Conservation (phyloP, 2,113 vertebrate species). For the Alligator mississippiensis region DNA sequence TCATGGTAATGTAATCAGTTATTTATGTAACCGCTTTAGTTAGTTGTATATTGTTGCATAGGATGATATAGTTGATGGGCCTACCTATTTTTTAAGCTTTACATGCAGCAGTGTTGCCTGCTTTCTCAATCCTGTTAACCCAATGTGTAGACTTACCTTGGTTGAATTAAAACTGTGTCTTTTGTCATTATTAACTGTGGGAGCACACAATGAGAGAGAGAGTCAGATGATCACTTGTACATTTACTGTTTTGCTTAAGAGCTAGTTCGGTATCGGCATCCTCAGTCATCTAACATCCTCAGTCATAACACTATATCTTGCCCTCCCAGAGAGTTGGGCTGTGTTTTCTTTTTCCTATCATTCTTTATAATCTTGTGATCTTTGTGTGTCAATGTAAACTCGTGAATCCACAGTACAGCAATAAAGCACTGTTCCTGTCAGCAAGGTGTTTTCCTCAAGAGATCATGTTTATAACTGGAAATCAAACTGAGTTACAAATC, state of each 20-base stretch:
- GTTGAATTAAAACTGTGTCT: background rate
- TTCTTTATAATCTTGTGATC: background rate
- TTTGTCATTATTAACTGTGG: conserved; percentile 25
- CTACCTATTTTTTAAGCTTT: conserved; percentile 14
- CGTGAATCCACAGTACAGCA: background rate
- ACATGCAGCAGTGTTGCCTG: conserved; percentile 5
- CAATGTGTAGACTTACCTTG: background rate
- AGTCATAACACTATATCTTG: background rate
- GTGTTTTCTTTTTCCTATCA: conserved; percentile 6
- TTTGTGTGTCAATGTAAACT: background rate
- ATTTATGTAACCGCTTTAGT: background rate
- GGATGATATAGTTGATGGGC: background rate
- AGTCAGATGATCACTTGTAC: conserved; percentile 17
- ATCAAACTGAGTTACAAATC: background rate
- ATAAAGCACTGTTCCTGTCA: background rate
- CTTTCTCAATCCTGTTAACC: background rate
- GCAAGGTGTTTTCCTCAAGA: background rate
- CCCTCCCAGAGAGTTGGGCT: background rate
- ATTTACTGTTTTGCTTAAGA: conserved; percentile 1
- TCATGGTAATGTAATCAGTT: background rate
- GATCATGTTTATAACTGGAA: background rate
- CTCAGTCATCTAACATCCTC: no score
- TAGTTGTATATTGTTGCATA: background rate
- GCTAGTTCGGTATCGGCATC: background rate
- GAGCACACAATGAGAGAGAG: background rate